Evolutionary conservation across 2,888 invertebrate species (phyloP), one percentile per base, ranked within the genome.

Genomic region (Tiliacea citrago): DNA sequence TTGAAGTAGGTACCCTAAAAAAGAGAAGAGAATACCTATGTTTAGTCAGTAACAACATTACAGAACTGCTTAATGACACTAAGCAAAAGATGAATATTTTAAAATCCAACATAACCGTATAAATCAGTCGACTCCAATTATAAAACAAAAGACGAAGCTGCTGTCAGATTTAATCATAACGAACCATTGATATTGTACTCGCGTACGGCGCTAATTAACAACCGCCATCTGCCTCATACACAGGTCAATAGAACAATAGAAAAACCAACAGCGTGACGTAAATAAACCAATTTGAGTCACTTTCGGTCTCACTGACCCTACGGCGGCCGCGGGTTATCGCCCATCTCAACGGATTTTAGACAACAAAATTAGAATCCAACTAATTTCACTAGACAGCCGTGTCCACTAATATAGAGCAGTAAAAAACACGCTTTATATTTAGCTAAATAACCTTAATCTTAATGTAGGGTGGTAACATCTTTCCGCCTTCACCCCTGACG

Each of bases 321-420:
- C 83, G 72, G 78, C 73, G 72, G n/a, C 45, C 75, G 61, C 68
- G 65, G 74, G 75, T 81, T 87, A 87, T 87, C 87, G 79, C 5
- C 72, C 83, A 87, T 87, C 87, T 86, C 84, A 87, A 87, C 87
- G 86, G 80, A 84, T 86, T 86, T 87, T 78, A 86, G 82, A 87
- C 87, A 87, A 87, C 87, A 78, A 87, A 87, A 87, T 87, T 87
- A 86, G 87, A 87, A 87, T 78, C 77, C 83, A 86, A 87, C 94
- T 94, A 95, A 95, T 94, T 92, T 92, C 92, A 89, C 90, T 91
- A 93, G 95, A 96, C 96, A 96, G 95, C 90, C 96, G 95, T 96
- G 91, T 94, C 95, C 94, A 93, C 95, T 94, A 93, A 94, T 92
- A 95, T 89, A 94, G 89, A 91, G 90, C 89, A 90, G 92, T 93